Base-by-base conservation (phyloP, 2,888 invertebrate genomes). In the Ditula angustiorana region DNA sequence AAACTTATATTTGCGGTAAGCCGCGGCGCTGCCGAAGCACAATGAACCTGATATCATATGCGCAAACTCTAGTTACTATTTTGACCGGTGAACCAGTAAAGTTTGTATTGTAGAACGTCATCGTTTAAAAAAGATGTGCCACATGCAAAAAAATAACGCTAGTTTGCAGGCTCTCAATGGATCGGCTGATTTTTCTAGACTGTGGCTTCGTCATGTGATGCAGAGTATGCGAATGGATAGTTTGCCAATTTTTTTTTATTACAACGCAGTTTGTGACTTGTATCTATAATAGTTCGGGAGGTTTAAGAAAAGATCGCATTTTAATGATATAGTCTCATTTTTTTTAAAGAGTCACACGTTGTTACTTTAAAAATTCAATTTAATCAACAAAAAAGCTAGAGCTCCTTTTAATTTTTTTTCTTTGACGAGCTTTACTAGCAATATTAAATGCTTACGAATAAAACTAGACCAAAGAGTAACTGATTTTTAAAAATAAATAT, bases 81-180 rank as follows among this genome's bases (percentile, higher is more conserved):
- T 44, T 2, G 5, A 5, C 47, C 13, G 21, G 33, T 10, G 30
- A 13, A 50, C 10, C 28, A 58, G 26, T 19, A 44, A 46, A 26
- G 5, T 26, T 47, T 53, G 64, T 23, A 28, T 16, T 23, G 70
- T 67, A 67, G 67, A 76, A 70, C 71, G 75, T 79, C 78, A 79
- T 77, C 74, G 72, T 60, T 69, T 68, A 69, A 74, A 78, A 75
- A 75, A 72, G 71, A 74, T 67, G 67, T 55, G 71, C 66, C 77
- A 75, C 74, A 77, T 68, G 61, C 74, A 68, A 81, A 76, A 73
- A 72, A 74, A 69, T 67, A 49, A 63, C 62, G 57, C 13, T 11
- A 56, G 13, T 46, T 28, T 21, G 52, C 52, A 59, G 53, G 26
- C 67, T 52, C 37, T 52, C 52, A 55, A 65, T 65, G 53, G 47